phyloP scores from a whole-genome alignment of 2,113 vertebrate genomes.

The Oreocharis arfaki region DNA sequence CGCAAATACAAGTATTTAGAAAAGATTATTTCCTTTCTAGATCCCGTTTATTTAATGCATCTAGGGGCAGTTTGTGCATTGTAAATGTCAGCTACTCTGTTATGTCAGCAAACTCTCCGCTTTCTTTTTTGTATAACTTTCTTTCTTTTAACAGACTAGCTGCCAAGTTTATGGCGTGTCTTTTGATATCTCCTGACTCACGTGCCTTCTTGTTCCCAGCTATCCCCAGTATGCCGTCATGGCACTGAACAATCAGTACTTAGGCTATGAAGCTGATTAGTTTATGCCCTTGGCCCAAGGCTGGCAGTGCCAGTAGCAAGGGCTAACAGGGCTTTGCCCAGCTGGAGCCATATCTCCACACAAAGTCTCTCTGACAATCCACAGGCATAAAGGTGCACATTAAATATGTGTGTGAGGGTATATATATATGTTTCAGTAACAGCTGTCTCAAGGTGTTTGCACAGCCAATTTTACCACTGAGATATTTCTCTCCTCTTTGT shows the following conservation, averaged over 20 bases:
- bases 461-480: not conserved
- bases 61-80: not conserved
- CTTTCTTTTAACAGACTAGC: not conserved
- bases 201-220: not conserved
- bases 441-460: not conserved
- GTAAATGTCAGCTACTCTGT: not conserved
- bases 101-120: not conserved
- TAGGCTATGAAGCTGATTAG: not conserved
- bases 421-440: not conserved
- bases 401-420: not conserved
- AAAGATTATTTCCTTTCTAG: constrained; percentile 38
- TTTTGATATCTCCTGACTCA: not conserved
- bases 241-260: not conserved
- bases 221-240: not conserved
- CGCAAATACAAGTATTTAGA: not conserved
- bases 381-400: not conserved
- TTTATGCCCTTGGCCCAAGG: not conserved
- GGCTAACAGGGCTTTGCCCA: not conserved
- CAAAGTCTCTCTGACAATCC: not conserved
- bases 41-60: constrained; percentile 17
- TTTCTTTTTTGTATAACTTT: not conserved
- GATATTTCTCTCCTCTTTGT: not conserved
- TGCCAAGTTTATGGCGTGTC: not conserved
- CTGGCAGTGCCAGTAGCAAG: not conserved
- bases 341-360: not conserved